These are phyloP conservation scores for Acanthornis magna DNA, from an alignment of 2,797 vertebrate species.

Conservation along the genomic window DNA sequence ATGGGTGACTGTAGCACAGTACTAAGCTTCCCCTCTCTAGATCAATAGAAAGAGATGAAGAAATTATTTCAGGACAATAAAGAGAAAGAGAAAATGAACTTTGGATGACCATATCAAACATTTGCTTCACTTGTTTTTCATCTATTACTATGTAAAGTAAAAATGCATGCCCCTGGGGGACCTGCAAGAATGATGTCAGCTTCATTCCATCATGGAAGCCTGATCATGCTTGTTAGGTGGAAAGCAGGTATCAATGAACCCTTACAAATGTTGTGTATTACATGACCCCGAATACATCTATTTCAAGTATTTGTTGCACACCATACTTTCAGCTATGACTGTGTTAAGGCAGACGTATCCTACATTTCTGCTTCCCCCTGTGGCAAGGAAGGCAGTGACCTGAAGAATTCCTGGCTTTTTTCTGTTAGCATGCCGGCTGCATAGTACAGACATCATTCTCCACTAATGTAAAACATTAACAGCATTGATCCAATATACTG, in stretches of 20 bases:
- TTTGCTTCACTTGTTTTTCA: not conserved
- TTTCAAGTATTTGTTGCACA: not conserved
- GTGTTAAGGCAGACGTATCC: not conserved
- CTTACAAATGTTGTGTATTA: not conserved
- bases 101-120: conserved; percentile 34
- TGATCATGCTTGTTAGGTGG: conserved; percentile 50
- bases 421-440: not conserved
- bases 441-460: not conserved
- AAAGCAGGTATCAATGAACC: conserved; percentile 35
- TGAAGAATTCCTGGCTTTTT: not conserved
- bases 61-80: conserved; percentile 77
- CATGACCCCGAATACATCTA: not conserved
- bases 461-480: not conserved
- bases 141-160: not conserved
- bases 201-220: conserved; percentile 16
- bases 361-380: not conserved
- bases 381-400: not conserved
- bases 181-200: conserved; percentile 5
- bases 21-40: conserved; percentile 51
- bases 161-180: not conserved
- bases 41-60: conserved; percentile 79
- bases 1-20: conserved; percentile 65
- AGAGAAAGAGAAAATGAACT: conserved; percentile 77
- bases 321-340: not conserved
- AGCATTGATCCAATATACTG: not conserved